Evolutionary conservation across 2,888 invertebrate species (phyloP).

Genomic region (Thymelicus acteon): DNA sequence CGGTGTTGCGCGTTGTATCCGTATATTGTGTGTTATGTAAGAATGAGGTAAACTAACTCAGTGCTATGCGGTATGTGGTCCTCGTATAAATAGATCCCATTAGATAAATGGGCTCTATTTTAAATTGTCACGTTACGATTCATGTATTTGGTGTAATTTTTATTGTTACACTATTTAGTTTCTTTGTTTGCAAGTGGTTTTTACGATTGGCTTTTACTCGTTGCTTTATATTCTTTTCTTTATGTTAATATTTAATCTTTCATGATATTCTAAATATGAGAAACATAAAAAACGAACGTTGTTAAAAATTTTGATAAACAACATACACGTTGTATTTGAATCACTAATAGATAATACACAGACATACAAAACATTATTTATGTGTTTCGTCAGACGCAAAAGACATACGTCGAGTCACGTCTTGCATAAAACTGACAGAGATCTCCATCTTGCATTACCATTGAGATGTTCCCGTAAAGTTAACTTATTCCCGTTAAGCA

Average conservation of each 20-base stretch:
- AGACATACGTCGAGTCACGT: constrained; percentile 50
- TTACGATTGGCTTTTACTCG: too few relatives aligned
- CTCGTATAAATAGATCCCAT: constrained; percentile 32
- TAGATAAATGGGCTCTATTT: constrained; percentile 26
- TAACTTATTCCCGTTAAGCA: constrained; percentile 43
- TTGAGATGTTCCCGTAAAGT: constrained; percentile 51
- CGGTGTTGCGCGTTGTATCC: constrained; percentile 21
- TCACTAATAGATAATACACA: constrained; percentile 31
- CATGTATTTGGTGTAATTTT: constrained; percentile 11
- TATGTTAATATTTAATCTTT: too few relatives aligned
- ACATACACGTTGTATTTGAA: background rate
- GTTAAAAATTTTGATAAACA: background rate
- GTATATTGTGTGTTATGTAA: constrained; percentile 37
- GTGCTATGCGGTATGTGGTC: constrained; percentile 29
- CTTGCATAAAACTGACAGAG: constrained; percentile 53
- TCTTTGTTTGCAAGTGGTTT: too few relatives aligned
- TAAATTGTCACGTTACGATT: constrained; percentile 17
- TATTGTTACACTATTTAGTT: too few relatives aligned
- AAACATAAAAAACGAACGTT: background rate
- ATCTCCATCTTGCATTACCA: constrained; percentile 51
- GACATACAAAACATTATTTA: constrained; percentile 48
- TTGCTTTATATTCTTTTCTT: too few relatives aligned
- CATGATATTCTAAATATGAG: background rate
- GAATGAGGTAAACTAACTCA: constrained; percentile 31
- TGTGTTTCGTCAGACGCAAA: constrained; percentile 51